These are phyloP conservation scores for Gymnoscopelus microlampas DNA, from an alignment of 2,797 vertebrate genomes.

Conservation along the genomic window DNA sequence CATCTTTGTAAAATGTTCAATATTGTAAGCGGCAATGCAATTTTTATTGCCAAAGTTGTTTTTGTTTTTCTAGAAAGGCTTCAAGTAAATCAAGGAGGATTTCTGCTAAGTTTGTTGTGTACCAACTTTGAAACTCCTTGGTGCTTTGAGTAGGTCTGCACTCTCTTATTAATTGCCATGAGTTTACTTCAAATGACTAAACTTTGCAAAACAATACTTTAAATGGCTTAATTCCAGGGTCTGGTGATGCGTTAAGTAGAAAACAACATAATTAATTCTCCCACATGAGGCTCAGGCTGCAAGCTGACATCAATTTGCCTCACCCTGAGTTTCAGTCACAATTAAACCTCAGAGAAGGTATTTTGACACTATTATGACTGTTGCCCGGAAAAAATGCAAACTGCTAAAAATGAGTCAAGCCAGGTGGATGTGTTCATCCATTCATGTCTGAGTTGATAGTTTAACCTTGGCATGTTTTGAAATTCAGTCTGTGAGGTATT, in stretches of 20 bases:
- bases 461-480: too few species aligned
- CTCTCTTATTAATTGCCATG: conserved; percentile 17
- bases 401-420: neutral
- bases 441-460: neutral
- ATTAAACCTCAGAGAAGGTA: conserved; percentile 25
- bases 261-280: conserved; percentile 53
- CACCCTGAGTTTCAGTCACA: conserved; percentile 31
- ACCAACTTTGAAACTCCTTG: neutral
- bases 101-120: neutral
- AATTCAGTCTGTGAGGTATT: too few species aligned
- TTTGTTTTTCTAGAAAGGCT: too few species aligned
- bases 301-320: conserved; percentile 36
- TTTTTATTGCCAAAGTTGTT: too few species aligned
- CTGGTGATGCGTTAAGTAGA: conserved; percentile 47
- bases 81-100: too few species aligned
- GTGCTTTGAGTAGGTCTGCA: conserved; percentile 11
- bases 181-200: conserved; percentile 35
- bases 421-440: neutral
- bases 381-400: conserved; percentile 9
- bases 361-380: conserved; percentile 10
- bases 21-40: too few species aligned
- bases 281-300: conserved; percentile 29
- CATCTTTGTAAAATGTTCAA: too few species aligned
- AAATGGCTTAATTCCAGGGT: conserved; percentile 44
- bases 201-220: conserved; percentile 37